Percentiles rank a stretch among this genome's conserved stretches.
phyloP scores from a whole-genome alignment of 2,888 invertebrate genomes.

The Stenotaenia linearis region DNA sequence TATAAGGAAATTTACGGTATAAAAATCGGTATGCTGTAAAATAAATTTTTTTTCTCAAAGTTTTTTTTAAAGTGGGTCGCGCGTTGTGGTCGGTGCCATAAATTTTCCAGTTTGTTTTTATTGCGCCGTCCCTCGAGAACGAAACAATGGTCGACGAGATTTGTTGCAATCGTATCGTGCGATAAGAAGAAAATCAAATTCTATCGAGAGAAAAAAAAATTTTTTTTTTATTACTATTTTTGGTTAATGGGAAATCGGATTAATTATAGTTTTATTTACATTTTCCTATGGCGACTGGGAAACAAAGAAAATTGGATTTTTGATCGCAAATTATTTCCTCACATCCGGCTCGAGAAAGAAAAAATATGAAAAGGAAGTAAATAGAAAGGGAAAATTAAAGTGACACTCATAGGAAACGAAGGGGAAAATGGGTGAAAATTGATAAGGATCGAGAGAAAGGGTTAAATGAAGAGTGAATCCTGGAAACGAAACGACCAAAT shows the following conservation, averaged over 20 bases:
- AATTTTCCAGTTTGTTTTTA: constrained; percentile 4
- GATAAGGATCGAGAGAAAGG: background rate
- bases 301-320: background rate
- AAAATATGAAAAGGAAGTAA: too few species aligned
- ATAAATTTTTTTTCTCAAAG: background rate
- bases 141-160: background rate
- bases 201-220: background rate
- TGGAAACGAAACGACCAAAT: background rate
- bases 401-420: background rate
- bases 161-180: background rate
- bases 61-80: background rate
- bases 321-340: background rate
- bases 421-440: background rate
- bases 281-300: background rate
- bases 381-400: too few species aligned
- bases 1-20: too few species aligned
- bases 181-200: too few species aligned
- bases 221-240: background rate
- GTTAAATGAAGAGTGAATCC: background rate
- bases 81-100: background rate
- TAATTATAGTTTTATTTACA: background rate
- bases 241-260: too few species aligned
- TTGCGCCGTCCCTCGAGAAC: background rate
- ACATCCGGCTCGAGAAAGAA: too few species aligned
- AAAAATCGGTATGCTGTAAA: too few species aligned